Evolutionary conservation across 2,797 vertebrate species (phyloP).

Genomic region (Aeoliscus strigatus): DNA sequence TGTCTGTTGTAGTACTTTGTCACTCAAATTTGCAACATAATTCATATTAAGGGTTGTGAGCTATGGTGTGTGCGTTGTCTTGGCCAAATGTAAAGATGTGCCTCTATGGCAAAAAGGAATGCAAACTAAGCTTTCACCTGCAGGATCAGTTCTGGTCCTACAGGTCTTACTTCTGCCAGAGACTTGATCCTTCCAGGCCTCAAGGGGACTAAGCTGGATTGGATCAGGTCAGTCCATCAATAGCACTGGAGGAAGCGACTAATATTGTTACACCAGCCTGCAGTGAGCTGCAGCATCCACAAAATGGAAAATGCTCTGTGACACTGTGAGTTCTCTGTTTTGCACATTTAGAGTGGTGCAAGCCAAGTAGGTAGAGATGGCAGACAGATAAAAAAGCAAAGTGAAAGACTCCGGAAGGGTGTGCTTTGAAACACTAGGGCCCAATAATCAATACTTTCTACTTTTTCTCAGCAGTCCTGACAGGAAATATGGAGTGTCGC

Average conservation of each 20-base stretch:
- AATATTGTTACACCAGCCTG: slow-evolving; percentile 61
- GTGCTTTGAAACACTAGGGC: slow-evolving; percentile 34
- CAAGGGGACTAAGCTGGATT: slow-evolving; percentile 22
- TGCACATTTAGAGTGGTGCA: slow-evolving; percentile 39
- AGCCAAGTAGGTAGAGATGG: slow-evolving; percentile 26
- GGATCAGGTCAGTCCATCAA: slow-evolving; percentile 55
- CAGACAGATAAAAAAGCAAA: slow-evolving; percentile 27
- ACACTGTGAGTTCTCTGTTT: slow-evolving; percentile 57
- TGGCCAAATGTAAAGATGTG: no score
- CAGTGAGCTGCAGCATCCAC: slow-evolving; percentile 66
- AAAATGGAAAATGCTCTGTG: slow-evolving; percentile 63
- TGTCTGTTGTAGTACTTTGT: no score
- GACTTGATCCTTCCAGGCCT: slow-evolving; percentile 18
- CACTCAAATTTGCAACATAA: no score
- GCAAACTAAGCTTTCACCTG: slow-evolving; percentile 41
- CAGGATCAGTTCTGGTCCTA: slow-evolving; percentile 30
- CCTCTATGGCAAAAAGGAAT: slow-evolving; percentile 17
- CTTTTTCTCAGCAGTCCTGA: slow-evolving; percentile 43
- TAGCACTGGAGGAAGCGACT: slow-evolving; percentile 64
- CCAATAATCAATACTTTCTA: slow-evolving; percentile 62
- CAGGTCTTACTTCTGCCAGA: slow-evolving; percentile 35
- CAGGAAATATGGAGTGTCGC: slow-evolving; percentile 30
- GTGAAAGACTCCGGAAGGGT: slow-evolving; percentile 8
- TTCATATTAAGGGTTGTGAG: no score
- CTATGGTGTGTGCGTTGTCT: no score